phyloP scores from a whole-genome alignment of 2,888 invertebrate genomes.

The Leptopterna dolabrata region DNA sequence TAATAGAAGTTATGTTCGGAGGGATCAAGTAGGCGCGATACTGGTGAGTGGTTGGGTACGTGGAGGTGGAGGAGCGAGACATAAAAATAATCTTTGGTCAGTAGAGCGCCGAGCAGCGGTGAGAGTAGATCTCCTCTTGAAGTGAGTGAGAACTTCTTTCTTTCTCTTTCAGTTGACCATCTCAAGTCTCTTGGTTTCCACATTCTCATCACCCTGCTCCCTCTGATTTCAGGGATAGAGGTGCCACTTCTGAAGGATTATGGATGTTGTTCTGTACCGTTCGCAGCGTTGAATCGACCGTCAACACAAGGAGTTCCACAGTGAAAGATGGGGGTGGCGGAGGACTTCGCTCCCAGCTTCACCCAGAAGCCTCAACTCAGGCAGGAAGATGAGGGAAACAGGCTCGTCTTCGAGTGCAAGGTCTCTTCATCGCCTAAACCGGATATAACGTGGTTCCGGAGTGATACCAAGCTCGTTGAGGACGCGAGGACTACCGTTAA shows the following conservation, averaged over 20 bases:
- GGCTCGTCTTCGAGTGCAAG: conserved; percentile 94
- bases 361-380: conserved; percentile 96
- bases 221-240: conserved; percentile 51
- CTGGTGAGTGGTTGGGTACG: conserved; percentile 22
- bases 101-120: conserved; percentile 48
- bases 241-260: conserved; percentile 44
- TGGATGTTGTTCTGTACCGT: conserved; percentile 51
- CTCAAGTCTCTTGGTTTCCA: background rate
- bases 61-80: conserved; percentile 3
- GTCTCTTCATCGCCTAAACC: conserved; percentile 88
- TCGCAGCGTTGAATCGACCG: conserved; percentile 33
- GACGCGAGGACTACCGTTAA: conserved; percentile 89
- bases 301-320: conserved; percentile 16
- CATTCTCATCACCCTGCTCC: background rate
- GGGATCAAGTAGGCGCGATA: conserved; percentile 23
- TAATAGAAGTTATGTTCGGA: conserved; percentile 18
- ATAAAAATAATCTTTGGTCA: conserved; percentile 42
- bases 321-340: conserved; percentile 81
- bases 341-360: conserved; percentile 98
- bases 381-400: conserved; percentile 96
- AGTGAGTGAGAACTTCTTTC: conserved; percentile 23
- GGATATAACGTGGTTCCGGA: conserved; percentile 91
- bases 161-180: background rate
- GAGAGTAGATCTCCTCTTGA: conserved; percentile 50
- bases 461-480: conserved; percentile 85